Percentiles rank a stretch among this genome's conserved stretches.
phyloP scores from a whole-genome alignment of 2,113 vertebrate species.

The Bufo gargarizans region DNA sequence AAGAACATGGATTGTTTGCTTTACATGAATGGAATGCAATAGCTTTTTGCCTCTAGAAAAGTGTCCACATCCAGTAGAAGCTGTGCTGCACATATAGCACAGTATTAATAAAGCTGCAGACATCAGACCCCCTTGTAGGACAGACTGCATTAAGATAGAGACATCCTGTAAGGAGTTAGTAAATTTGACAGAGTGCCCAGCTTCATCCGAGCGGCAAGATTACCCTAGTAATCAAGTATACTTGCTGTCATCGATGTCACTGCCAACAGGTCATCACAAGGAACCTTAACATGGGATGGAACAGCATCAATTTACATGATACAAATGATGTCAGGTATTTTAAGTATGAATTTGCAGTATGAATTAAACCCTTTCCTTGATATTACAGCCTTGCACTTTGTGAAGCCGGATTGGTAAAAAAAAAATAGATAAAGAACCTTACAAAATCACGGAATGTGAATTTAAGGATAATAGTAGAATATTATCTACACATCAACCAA shows the following conservation, averaged over 20 bases:
- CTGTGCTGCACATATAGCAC: conserved; percentile 24
- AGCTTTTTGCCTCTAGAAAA: conserved; percentile 3
- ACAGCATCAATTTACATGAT: conserved; percentile 68
- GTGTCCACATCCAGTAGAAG: neutral
- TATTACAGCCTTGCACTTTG: neutral
- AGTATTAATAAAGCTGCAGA: conserved; percentile 17
- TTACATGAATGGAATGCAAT: conserved; percentile 13
- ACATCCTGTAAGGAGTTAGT: conserved; percentile 66
- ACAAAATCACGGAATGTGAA: too few relatives aligned
- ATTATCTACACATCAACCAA: too few relatives aligned
- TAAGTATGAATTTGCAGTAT: neutral
- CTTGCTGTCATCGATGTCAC: conserved; percentile 74
- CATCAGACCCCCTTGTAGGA: neutral
- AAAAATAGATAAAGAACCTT: too few relatives aligned
- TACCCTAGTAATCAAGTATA: conserved; percentile 82
- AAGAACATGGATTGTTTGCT: neutral
- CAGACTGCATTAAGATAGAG: conserved; percentile 18
- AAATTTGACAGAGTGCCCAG: conserved; percentile 55
- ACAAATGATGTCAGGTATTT: neutral
- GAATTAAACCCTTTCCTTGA: neutral
- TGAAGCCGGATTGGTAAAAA: too few relatives aligned
- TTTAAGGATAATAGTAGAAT: too few relatives aligned
- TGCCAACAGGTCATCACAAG: conserved; percentile 71
- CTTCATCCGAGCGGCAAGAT: conserved; percentile 69
- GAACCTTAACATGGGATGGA: conserved; percentile 85